Evolutionary conservation across 2,797 vertebrate species (phyloP), one percentile per base, ranked within the genome.

Genomic region (Chiloscyllium punctatum): DNA sequence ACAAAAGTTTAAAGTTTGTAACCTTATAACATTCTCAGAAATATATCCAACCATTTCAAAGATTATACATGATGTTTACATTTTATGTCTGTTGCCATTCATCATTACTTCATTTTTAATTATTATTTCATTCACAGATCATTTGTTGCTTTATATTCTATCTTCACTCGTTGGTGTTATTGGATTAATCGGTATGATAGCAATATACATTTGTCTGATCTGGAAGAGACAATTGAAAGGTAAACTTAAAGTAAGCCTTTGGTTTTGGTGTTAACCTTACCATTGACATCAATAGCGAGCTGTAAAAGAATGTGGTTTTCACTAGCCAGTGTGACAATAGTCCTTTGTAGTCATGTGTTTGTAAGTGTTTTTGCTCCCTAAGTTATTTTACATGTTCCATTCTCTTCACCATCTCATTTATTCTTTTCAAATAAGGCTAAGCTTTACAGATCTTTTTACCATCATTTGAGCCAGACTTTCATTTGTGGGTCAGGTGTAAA

Each of bases 241-340:
- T 95, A 77, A 57, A 53, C 71, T 21, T 33, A 57, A 53, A 51
- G 53, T 33, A 74, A 72, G 51, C 33, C 42, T 18, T 95, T 72
- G 94, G 94, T n/a, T 33, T 74, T 74, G 94, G 94, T 95, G 94
- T 95, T 95, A 95, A 95, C 71, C 94, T 95, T 53, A 23, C 21
- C 37, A 53, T n/a, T 53, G 30, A 95, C 69, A 95, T 74, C 94
- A 95, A 72, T 95, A 72, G 71, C 51, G 15, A 95, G 48, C 48
- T 95, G 94, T 51, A 53, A 94, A 53, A 95, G 8, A 27, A 72
- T 95, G 94, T 95, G 94, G 94, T 95, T 95, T 72, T 51, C 71
- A 95, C 48, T 33, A 33, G 30, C n/a, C 9, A 1, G 90, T 69
- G 66, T 92, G n/a, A 92, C n/a, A 42, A 11, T 42, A 92, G n/a